These are phyloP conservation scores for Barypeithes pellucidus DNA, from an alignment of 2,888 invertebrate species.

Conservation along the genomic window DNA sequence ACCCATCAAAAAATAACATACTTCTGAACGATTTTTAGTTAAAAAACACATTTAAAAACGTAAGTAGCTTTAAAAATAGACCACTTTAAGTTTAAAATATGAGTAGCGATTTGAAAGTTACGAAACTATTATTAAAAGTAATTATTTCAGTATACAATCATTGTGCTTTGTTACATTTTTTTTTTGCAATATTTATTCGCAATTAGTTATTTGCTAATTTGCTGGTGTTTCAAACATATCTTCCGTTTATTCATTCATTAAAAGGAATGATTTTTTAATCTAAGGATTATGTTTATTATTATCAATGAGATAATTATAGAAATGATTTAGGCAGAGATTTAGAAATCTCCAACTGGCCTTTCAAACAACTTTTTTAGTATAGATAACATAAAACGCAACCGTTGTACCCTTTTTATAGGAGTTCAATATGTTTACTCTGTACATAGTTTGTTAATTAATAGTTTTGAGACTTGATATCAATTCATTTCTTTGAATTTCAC, in stretches of 20 bases:
- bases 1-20: conserved; percentile 62
- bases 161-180: conserved; percentile 19
- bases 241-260: background rate
- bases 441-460: too few relatives aligned
- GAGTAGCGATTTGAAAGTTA: background rate
- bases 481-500: too few relatives aligned
- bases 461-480: too few relatives aligned
- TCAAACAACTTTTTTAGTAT: background rate
- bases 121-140: background rate
- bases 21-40: conserved; percentile 36
- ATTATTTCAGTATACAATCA: background rate
- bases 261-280: background rate
- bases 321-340: background rate
- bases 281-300: background rate
- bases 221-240: background rate
- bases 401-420: too few relatives aligned
- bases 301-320: background rate
- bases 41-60: conserved; percentile 56
- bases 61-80: conserved; percentile 50
- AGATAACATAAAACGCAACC: too few relatives aligned
- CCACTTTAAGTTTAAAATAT: background rate
- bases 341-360: background rate
- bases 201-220: background rate
- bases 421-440: too few relatives aligned
- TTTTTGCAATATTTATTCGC: conserved; percentile 4